Conservation (phyloP, 2,797 vertebrate genomes). For the Chlorospingus semifuscus region DNA sequence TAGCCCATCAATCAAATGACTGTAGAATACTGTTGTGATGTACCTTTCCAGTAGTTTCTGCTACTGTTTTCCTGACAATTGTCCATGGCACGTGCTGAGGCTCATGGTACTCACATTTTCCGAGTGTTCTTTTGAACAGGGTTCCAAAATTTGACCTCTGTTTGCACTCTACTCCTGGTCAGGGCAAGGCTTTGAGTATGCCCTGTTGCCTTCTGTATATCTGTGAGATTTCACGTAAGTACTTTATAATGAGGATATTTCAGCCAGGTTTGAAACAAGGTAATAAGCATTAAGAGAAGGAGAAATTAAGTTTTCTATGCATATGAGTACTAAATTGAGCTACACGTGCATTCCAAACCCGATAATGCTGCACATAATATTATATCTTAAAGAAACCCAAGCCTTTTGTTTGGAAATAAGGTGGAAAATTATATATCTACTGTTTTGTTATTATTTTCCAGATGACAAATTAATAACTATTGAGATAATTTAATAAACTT, state of each 20-base stretch:
- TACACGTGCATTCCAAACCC: accelerated
- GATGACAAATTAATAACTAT: neutral
- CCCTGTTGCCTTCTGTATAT: neutral
- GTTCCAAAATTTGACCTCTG: neutral
- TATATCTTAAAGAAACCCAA: neutral
- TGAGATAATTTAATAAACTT: neutral
- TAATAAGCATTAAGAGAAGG: neutral
- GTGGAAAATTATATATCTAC: neutral
- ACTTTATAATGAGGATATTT: neutral
- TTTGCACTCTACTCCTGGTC: accelerated
- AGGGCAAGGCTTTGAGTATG: neutral
- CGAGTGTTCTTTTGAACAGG: neutral
- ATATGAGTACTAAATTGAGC: neutral
- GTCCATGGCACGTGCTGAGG: neutral
- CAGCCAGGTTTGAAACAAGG: neutral
- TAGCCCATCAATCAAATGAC: neutral
- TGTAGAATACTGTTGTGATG: accelerated
- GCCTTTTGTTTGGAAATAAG: neutral
- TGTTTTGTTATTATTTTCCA: neutral
- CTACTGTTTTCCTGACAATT: neutral
- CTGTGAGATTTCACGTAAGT: neutral
- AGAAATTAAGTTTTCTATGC: neutral
- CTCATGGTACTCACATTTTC: neutral
- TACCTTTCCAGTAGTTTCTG: neutral
- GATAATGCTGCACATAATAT: neutral